These are phyloP conservation scores for Xestoiulus laeticollis DNA, from an alignment of 2,888 invertebrate species.

Conservation along the genomic window DNA sequence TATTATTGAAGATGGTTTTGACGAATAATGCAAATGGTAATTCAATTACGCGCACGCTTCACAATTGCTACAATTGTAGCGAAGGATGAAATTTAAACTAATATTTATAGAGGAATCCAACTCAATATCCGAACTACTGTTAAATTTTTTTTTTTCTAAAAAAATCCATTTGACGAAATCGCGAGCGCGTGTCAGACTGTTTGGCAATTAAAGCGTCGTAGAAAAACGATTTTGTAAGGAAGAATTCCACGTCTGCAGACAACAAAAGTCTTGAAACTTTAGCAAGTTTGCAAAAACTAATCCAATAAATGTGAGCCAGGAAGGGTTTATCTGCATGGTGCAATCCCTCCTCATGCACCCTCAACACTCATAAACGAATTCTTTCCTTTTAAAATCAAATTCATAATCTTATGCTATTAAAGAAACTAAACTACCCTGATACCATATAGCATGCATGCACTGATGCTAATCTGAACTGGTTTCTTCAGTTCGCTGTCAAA, in stretches of 20 bases:
- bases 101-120: not conserved
- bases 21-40: not conserved
- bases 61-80: not conserved
- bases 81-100: not conserved
- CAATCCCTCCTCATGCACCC: not conserved
- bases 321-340: not conserved
- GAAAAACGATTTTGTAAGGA: not conserved
- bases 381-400: not conserved
- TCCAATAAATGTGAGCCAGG: not conserved
- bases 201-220: slow-evolving; percentile 4
- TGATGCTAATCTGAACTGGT: not conserved
- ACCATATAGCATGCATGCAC: no score
- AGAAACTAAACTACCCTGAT: not conserved
- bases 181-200: not conserved
- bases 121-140: not conserved
- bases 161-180: not conserved
- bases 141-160: not conserved
- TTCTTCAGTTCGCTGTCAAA: no score
- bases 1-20: slow-evolving; percentile 4
- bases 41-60: not conserved
- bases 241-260: not conserved
- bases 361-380: not conserved
- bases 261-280: not conserved
- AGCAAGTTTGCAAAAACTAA: not conserved
- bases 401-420: not conserved